Evolutionary conservation across 2,113 vertebrate species (phyloP).

Genomic region (Suricata suricatta): DNA sequence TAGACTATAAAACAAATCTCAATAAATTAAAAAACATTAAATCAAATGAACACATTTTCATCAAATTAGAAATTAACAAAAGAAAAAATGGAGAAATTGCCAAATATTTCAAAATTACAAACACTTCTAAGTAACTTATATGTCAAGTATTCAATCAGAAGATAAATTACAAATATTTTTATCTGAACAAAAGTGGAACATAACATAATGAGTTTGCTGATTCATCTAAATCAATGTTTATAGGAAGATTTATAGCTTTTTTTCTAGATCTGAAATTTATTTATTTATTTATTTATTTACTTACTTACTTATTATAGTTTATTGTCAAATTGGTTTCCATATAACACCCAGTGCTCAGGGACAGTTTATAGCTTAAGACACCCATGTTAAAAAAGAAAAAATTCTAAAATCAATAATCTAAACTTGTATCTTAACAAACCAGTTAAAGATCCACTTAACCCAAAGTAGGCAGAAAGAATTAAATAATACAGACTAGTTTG

Average conservation of each 20-base stretch:
- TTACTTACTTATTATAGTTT: too few species aligned
- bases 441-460: not conserved
- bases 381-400: not conserved
- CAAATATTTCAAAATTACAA: not conserved
- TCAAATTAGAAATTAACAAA: not conserved
- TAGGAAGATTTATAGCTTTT: not conserved
- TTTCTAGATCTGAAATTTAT: too few species aligned
- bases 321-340: too few species aligned
- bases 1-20: not conserved
- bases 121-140: not conserved
- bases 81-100: not conserved
- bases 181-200: not conserved
- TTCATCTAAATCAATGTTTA: not conserved
- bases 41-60: not conserved
- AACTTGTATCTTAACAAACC: not conserved
- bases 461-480: not conserved
- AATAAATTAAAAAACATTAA: not conserved
- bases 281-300: too few species aligned
- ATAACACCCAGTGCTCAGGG: too few species aligned
- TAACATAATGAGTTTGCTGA: not conserved
- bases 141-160: not conserved
- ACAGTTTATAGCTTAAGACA: not conserved
- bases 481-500: not conserved
- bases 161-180: not conserved
- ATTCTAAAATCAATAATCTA: not conserved